These are phyloP conservation scores for Athene cunicularia DNA, from an alignment of 2,113 vertebrate genomes.

Conservation along the genomic window DNA sequence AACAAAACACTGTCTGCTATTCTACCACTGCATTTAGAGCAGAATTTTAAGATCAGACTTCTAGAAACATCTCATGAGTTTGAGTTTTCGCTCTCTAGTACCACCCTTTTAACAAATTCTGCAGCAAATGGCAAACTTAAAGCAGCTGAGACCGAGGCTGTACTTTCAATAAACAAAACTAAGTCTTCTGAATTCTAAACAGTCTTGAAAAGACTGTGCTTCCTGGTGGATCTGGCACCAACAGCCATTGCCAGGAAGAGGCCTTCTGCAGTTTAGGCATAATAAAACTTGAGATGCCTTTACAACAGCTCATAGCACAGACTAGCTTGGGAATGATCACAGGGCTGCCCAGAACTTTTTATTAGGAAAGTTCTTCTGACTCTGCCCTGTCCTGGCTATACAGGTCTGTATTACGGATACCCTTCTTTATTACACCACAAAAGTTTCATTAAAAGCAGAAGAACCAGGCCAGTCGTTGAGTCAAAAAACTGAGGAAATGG, in stretches of 20 bases:
- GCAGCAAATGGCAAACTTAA: slow-evolving; percentile 34
- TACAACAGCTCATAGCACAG: background rate
- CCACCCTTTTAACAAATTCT: slow-evolving; percentile 1
- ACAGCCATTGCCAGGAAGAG: slow-evolving; percentile 26
- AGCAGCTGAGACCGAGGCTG: slow-evolving; percentile 20
- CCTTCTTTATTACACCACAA: background rate
- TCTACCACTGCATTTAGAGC: background rate
- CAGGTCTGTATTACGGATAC: background rate
- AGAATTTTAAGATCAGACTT: background rate
- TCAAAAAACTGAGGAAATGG: slow-evolving; percentile 3
- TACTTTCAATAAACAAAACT: slow-evolving; percentile 24
- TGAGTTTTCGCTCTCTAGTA: background rate
- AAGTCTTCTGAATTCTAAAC: slow-evolving; percentile 29
- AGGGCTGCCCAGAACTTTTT: background rate
- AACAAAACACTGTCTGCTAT: background rate
- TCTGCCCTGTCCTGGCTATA: background rate
- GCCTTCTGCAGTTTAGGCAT: slow-evolving; percentile 22
- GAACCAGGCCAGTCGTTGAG: background rate
- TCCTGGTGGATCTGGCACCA: slow-evolving; percentile 20
- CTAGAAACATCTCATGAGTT: background rate
- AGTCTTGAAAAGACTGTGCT: slow-evolving; percentile 36
- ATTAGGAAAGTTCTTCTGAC: background rate
- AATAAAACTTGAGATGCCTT: background rate
- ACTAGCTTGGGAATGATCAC: background rate
- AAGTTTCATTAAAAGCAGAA: background rate